A percentile compares a stretch with the other conserved stretches of the same genome.
phyloP scores from a whole-genome alignment of 2,888 invertebrate species.

The Sepiola atlantica region DNA sequence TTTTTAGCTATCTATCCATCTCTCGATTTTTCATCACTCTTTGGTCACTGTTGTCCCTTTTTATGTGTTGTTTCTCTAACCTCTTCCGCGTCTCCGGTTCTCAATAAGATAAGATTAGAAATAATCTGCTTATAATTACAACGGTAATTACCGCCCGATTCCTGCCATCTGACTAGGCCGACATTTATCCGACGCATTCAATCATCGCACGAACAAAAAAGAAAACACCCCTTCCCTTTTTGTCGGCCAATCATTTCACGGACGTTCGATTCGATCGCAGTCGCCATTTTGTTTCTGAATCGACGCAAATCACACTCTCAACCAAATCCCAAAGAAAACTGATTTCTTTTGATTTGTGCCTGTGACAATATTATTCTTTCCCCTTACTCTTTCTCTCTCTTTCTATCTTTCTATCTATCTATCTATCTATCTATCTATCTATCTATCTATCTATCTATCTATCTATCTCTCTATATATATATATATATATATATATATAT shows the following conservation, averaged over 20 bases:
- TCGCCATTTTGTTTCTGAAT: neutral
- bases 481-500: too few species aligned
- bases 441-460: too few species aligned
- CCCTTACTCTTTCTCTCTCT: neutral
- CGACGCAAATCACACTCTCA: neutral
- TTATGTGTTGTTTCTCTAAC: neutral
- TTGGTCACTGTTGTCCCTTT: too few species aligned
- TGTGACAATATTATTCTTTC: neutral
- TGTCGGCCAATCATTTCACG: neutral
- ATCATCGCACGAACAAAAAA: neutral
- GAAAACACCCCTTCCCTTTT: neutral
- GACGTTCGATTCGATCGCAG: neutral
- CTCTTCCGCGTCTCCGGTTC: neutral
- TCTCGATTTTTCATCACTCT: neutral
- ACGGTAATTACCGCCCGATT: neutral
- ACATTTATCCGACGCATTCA: neutral
- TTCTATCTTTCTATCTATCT: neutral
- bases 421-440: neutral
- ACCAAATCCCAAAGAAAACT: neutral
- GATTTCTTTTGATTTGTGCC: neutral
- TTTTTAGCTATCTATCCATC: neutral
- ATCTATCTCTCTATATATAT: too few species aligned
- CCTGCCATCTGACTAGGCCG: neutral
- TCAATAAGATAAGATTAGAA: conserved; percentile 14
- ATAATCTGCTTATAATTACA: conserved; percentile 10